These are phyloP conservation scores for Cotesia chilonis DNA, from an alignment of 1,140 invertebrate species.

Conservation along the genomic window DNA sequence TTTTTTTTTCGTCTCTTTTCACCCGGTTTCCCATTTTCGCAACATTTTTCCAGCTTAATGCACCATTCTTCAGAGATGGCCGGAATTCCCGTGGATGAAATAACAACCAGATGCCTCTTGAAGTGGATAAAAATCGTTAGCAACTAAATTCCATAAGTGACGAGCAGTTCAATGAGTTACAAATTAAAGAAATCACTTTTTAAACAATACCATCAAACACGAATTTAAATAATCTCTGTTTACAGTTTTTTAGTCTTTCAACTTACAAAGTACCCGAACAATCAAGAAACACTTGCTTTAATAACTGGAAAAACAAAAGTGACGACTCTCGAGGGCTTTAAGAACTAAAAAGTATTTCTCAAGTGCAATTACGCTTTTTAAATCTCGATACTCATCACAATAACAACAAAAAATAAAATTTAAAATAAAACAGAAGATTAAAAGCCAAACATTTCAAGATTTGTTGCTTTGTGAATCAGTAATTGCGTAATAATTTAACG, in stretches of 20 bases:
- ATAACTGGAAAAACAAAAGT: not conserved
- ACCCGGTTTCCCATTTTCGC: conserved; percentile 27
- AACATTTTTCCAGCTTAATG: conserved; percentile 33
- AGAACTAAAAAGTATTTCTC: too few species aligned
- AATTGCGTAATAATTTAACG: too few species aligned
- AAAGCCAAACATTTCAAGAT: too few species aligned
- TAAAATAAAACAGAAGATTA: too few species aligned
- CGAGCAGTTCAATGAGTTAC: conserved; percentile 9
- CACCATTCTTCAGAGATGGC: conserved; percentile 30
- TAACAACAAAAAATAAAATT: too few species aligned
- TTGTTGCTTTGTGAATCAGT: too few species aligned
- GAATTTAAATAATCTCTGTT: not conserved
- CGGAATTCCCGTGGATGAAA: conserved; percentile 32
- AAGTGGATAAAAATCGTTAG: conserved; percentile 16
- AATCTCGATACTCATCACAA: too few species aligned
- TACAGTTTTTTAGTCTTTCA: not conserved
- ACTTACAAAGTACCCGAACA: not conserved
- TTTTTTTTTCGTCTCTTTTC: conserved; percentile 16
- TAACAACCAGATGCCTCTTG: conserved; percentile 24
- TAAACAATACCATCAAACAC: not conserved
- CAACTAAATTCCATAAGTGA: conserved; percentile 13
- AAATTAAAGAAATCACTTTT: conserved; percentile 7
- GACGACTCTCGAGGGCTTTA: too few species aligned
- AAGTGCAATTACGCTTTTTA: too few species aligned
- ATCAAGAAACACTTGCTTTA: not conserved